Evolutionary conservation across 37 sponge, comb jelly and placozoan species (phyloP).

Genomic region (Aphrocallistes beatrix): DNA sequence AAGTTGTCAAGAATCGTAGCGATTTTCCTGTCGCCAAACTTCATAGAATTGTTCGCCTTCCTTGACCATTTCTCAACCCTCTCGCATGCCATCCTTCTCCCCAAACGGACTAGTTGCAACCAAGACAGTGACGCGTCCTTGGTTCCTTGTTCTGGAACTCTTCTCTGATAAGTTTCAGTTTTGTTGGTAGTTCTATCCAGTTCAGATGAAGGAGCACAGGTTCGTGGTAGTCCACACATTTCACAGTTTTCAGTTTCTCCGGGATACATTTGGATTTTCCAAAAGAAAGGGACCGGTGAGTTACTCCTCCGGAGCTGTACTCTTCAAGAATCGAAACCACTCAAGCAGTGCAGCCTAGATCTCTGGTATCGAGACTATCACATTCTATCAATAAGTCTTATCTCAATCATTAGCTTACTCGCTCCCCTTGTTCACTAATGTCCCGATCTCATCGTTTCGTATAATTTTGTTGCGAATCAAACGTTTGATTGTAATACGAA

Average conservation of each 20-base stretch:
- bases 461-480: no score
- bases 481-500: no score
- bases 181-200: neutral
- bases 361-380: constrained; percentile 18
- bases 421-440: no score
- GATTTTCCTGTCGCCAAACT: neutral
- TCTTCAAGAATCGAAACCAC: constrained; percentile 7
- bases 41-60: neutral
- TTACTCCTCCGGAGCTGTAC: constrained; percentile 7
- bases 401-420: no score
- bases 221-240: neutral
- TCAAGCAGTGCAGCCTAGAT: neutral
- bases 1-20: neutral
- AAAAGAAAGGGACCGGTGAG: neutral
- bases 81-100: neutral
- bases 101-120: neutral
- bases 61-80: neutral
- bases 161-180: neutral
- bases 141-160: neutral
- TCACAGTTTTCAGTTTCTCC: neutral
- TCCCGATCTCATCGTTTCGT: no score
- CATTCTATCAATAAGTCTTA: no score
- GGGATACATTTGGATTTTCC: neutral
- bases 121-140: neutral
- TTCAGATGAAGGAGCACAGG: neutral